Evolutionary conservation across 2,888 invertebrate genomes (phyloP).

Genomic region (Cataglyphis altisquamis): DNA sequence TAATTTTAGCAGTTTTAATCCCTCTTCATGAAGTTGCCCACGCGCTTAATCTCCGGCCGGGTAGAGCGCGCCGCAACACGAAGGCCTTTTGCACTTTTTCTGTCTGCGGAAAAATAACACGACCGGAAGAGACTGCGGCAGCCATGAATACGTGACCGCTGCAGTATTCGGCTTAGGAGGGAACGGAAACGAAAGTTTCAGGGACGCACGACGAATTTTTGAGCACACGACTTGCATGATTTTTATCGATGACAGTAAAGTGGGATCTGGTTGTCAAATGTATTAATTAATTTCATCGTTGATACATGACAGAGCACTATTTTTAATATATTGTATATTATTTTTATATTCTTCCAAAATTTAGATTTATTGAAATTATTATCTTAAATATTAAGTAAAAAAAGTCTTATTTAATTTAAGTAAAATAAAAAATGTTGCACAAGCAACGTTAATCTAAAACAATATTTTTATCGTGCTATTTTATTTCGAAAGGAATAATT

Average conservation of each 20-base stretch:
- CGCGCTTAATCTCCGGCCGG: constrained; percentile 71
- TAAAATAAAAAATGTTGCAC: background rate
- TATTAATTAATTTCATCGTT: constrained; percentile 27
- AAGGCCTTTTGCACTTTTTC: constrained; percentile 70
- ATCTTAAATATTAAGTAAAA: background rate
- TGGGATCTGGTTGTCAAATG: background rate
- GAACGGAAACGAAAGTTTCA: constrained; percentile 54
- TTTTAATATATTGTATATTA: background rate
- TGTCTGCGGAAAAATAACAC: constrained; percentile 71
- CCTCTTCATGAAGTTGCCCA: constrained; percentile 71
- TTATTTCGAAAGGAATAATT: background rate
- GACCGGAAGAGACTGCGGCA: constrained; percentile 63
- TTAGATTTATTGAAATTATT: background rate
- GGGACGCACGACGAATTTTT: constrained; percentile 49
- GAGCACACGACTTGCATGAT: background rate
- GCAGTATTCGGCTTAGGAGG: constrained; percentile 44
- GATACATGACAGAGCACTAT: background rate
- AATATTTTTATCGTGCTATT: background rate
- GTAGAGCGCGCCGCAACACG: constrained; percentile 57
- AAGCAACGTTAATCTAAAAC: background rate
- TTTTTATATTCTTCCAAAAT: background rate
- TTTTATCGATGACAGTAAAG: background rate
- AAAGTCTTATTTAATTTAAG: background rate
- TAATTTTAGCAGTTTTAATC: constrained; percentile 78
- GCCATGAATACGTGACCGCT: constrained; percentile 55